Conservation (phyloP, 1,140 invertebrate genomes). For the Leptestheria dahalacensis region DNA sequence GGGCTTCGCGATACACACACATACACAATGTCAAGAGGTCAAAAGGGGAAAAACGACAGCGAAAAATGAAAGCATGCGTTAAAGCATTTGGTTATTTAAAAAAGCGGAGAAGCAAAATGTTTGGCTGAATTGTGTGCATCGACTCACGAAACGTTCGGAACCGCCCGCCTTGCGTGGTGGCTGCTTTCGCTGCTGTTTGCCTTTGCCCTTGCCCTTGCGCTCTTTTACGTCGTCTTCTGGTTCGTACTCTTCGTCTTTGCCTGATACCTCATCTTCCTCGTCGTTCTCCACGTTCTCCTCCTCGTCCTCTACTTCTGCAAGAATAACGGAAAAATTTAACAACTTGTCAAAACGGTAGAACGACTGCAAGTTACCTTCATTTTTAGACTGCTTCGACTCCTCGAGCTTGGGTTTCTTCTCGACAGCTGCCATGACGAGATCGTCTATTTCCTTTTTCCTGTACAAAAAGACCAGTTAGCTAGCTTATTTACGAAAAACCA, state of each 20-base stretch:
- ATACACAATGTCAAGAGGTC: too few species aligned
- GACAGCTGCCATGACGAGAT: slow-evolving; percentile 60
- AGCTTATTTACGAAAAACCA: neutral
- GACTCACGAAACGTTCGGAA: neutral
- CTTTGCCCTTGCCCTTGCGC: neutral
- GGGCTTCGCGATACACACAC: too few species aligned
- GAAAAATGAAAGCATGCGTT: too few species aligned
- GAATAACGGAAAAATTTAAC: neutral
- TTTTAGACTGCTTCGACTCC: neutral
- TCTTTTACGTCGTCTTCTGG: slow-evolving; percentile 16
- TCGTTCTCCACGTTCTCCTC: slow-evolving; percentile 37
- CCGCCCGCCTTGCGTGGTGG: neutral
- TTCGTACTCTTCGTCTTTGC: slow-evolving; percentile 20
- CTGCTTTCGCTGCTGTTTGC: neutral
- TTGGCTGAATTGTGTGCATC: neutral
- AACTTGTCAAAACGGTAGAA: neutral
- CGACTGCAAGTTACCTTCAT: neutral
- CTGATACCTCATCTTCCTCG: slow-evolving; percentile 34
- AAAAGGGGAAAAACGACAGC: too few species aligned
- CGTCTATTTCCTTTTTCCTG: slow-evolving; percentile 69
- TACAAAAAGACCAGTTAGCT: neutral
- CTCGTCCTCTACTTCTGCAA: slow-evolving; percentile 32
- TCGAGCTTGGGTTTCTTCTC: slow-evolving; percentile 32
- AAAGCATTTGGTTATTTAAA: too few species aligned
- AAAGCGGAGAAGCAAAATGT: neutral